Percentiles rank a stretch among this genome's conserved stretches.
Conservation (phyloP, 2,113 vertebrate genomes). For the Chascanopsetta lugubris region DNA sequence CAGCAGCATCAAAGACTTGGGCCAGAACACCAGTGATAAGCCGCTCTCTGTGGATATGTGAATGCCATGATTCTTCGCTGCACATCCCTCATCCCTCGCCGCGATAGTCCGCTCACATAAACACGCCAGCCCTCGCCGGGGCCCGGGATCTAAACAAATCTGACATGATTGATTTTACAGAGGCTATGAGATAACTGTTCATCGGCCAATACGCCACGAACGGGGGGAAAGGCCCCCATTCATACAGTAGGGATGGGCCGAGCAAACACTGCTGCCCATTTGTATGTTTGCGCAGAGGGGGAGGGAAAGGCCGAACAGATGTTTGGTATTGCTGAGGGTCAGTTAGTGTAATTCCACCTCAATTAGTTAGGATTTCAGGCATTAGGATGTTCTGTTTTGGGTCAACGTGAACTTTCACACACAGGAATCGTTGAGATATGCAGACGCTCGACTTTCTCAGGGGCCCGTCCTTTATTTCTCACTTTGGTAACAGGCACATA, state of each 20-base stretch:
- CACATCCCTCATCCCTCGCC: constrained; percentile 68
- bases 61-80: constrained; percentile 59
- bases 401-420: constrained; percentile 57
- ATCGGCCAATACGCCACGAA: constrained; percentile 69
- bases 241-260: constrained; percentile 40
- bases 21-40: constrained; percentile 73
- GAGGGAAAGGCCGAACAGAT: constrained; percentile 51
- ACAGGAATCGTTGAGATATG: constrained; percentile 33
- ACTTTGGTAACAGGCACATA: neutral
- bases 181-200: constrained; percentile 78
- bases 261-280: constrained; percentile 55
- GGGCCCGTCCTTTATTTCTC: constrained; percentile 6
- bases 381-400: constrained; percentile 53
- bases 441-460: constrained; percentile 8
- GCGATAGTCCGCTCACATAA: constrained; percentile 73
- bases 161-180: constrained; percentile 80
- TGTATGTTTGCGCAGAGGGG: constrained; percentile 47
- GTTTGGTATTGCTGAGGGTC: constrained; percentile 64
- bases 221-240: constrained; percentile 71
- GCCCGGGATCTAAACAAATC: constrained; percentile 79
- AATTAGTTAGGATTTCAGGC: constrained; percentile 55
- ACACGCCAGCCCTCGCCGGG: constrained; percentile 65
- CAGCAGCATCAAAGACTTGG: constrained; percentile 60
- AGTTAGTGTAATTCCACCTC: constrained; percentile 57
- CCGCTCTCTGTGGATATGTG: constrained; percentile 65